Conservation (phyloP, 2,113 vertebrate genomes). For the Sinocyclocheilus anophthalmus region DNA sequence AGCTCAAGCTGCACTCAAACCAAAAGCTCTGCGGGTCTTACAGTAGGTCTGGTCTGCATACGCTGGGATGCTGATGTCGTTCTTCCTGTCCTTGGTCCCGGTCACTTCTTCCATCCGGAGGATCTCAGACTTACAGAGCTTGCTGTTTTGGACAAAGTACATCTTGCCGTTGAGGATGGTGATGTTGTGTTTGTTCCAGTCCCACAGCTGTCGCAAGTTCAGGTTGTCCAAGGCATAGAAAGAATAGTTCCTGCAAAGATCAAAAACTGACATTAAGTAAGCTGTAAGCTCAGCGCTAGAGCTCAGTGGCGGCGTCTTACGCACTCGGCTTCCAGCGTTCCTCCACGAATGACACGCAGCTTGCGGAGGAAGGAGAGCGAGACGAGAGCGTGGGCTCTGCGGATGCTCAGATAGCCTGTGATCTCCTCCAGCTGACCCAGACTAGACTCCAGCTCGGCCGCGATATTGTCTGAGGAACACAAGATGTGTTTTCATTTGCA, state of each 20-base stretch:
- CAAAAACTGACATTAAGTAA: not conserved
- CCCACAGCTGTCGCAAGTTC: constrained; percentile 95
- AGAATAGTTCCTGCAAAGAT: constrained; percentile 78
- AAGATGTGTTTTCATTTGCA: constrained; percentile 73
- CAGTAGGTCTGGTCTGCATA: constrained; percentile 96
- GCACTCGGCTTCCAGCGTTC: constrained; percentile 86
- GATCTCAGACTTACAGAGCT: constrained; percentile 93
- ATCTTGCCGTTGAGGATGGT: constrained; percentile 86
- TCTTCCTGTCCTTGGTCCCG: constrained; percentile 86
- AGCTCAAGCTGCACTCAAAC: not conserved
- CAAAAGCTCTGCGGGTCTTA: constrained; percentile 72
- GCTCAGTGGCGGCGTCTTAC: constrained; percentile 19
- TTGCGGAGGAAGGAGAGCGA: constrained; percentile 96
- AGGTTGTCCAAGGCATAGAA: constrained; percentile 97
- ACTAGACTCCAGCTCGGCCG: constrained; percentile 91
- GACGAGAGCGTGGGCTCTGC: constrained; percentile 91
- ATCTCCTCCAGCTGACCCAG: constrained; percentile 96
- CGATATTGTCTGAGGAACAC: constrained; percentile 86
- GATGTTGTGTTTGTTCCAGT: constrained; percentile 96
- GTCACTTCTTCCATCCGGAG: constrained; percentile 90
- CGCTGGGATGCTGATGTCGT: constrained; percentile 87
- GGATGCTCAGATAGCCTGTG: constrained; percentile 89
- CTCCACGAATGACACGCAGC: constrained; percentile 85
- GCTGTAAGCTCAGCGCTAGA: not conserved
- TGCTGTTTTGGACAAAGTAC: constrained; percentile 94